A percentile compares a stretch with the other conserved stretches of the same genome.
Conservation (phyloP, 2,113 vertebrate species). For the Antechinus flavipes region DNA sequence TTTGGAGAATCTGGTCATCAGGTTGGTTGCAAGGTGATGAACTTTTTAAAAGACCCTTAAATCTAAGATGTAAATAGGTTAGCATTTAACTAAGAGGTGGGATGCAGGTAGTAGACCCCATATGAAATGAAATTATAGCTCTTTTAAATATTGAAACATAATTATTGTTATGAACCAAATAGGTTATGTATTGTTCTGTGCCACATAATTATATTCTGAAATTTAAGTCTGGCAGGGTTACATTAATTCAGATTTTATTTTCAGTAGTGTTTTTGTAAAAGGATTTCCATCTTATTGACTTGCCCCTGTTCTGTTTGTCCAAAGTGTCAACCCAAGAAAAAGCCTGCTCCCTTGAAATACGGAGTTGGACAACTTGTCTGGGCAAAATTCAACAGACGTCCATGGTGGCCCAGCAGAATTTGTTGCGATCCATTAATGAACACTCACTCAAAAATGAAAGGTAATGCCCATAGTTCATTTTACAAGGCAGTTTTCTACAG, state of each 20-base stretch:
- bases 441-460: conserved; percentile 94
- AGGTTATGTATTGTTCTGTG: neutral
- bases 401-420: conserved; percentile 98
- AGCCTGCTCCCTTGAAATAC: conserved; percentile 90
- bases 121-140: neutral
- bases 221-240: fast-evolving
- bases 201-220: neutral
- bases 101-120: neutral
- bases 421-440: conserved; percentile 90
- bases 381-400: conserved; percentile 97
- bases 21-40: neutral
- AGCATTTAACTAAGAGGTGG: neutral
- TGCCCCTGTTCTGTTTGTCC: conserved; percentile 78
- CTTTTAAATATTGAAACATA: neutral
- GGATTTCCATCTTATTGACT: conserved; percentile 74
- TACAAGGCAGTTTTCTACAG: conserved; percentile 42
- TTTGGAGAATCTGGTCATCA: neutral
- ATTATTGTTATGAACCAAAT: neutral
- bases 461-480: conserved; percentile 81
- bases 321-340: conserved; percentile 89
- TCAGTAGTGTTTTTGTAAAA: conserved; percentile 51
- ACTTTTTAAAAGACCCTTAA: neutral
- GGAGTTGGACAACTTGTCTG: conserved; percentile 95
- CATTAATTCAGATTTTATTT: neutral
- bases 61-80: neutral